Conservation (phyloP, 2,888 invertebrate species). For the Acrobasis repandana region DNA sequence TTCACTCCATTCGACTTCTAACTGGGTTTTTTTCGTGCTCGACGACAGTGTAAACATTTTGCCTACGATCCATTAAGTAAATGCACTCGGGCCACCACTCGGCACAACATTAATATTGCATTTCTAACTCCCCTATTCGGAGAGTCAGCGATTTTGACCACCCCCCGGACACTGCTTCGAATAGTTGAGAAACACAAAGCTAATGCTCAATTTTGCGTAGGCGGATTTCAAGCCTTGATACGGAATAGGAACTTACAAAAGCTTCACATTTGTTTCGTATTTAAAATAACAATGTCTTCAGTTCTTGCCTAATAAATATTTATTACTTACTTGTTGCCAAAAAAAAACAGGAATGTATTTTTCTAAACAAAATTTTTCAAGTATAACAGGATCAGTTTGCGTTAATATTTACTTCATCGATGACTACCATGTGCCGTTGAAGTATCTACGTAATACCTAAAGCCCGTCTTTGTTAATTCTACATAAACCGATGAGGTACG, state of each 20-base stretch:
- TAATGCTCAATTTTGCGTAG: constrained; percentile 41
- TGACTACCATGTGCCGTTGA: no score
- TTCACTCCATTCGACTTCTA: constrained; percentile 57
- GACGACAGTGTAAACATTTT: constrained; percentile 73
- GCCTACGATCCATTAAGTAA: constrained; percentile 80
- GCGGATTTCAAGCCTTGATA: constrained; percentile 12
- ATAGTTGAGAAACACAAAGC: constrained; percentile 47
- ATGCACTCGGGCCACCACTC: constrained; percentile 75
- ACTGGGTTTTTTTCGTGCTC: constrained; percentile 62
- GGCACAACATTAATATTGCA: constrained; percentile 85
- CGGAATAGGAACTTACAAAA: background rate
- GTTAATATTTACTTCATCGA: no score
- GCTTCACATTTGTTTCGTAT: no score
- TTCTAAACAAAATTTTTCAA: no score
- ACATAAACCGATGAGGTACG: background rate
- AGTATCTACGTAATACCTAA: background rate
- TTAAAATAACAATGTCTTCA: no score
- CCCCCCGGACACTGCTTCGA: constrained; percentile 49
- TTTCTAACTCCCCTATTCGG: constrained; percentile 70
- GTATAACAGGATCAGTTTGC: no score
- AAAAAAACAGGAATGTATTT: no score
- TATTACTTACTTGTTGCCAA: no score
- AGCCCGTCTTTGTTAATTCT: background rate
- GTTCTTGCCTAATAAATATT: no score
- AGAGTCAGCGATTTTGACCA: constrained; percentile 44